Evolutionary conservation across 2,797 vertebrate species (phyloP), one percentile per base, ranked within the genome.

Genomic region (Salarias fasciatus): DNA sequence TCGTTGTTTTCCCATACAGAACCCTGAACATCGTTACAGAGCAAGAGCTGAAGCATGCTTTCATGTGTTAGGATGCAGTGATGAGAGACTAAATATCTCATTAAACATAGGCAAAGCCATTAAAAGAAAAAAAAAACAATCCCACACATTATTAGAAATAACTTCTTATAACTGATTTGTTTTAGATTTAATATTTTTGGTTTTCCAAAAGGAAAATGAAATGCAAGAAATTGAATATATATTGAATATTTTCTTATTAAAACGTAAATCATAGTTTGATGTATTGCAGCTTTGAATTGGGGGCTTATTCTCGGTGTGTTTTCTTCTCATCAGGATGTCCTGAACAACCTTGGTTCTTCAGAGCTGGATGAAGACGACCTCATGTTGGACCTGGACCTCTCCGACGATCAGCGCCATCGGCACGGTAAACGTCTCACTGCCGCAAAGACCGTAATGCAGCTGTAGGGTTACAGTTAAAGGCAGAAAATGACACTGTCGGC

Each of bases 321-420:
- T 36, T 63, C 68, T 33, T 60, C 11, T 80, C 14, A 10, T 45
- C 50, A 91, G 90, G 90, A 90, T 53, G 80, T 90, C 35, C 47
- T 91, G 7, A 98, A 98, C 91, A 95, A 97, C 80, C 87, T 99
- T 86, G 97, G 97, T 29, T 99, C 97, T 30, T 98, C 96, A 68
- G 97, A 98, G 77, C 79, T 99, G 77, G 97, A 99, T 86, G 97
- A 99, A 85, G 97, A 99, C 79, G 97, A 99, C 80, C 91, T 99
- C 11, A 99, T 99, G 97, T 89, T 99, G 74, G 97, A 99, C 82
- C 86, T 99, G 80, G 97, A 99, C 80, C 94, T 98, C 74, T 92
- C 95, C 36, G 97, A 99, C 59, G 97, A 99, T 56, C 96, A 97
- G 40, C 93, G 95, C 24, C 94, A 91, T 81, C 93, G 60, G 50